phyloP scores from a whole-genome alignment of 2,888 invertebrate genomes.

The Allolobophora icterica region DNA sequence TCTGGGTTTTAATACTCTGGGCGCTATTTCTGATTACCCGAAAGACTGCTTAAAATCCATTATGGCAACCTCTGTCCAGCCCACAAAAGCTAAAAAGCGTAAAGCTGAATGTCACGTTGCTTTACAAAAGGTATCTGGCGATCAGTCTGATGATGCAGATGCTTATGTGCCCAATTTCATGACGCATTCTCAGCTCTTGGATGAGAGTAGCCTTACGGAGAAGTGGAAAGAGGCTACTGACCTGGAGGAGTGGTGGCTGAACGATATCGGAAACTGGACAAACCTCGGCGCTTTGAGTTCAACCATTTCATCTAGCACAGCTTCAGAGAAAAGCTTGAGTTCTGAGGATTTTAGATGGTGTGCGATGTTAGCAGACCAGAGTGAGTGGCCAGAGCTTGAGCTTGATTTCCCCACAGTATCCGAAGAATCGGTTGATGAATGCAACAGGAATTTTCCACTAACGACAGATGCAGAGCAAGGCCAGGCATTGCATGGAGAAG shows the following conservation, averaged over 20 bases:
- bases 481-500: neutral
- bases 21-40: neutral
- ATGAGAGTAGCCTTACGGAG: neutral
- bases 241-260: slow-evolving; percentile 22
- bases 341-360: slow-evolving; percentile 15
- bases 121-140: neutral
- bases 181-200: neutral
- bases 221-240: slow-evolving; percentile 11
- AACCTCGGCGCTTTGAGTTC: neutral
- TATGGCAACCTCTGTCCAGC: neutral
- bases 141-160: neutral
- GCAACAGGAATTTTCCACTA: neutral
- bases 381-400: slow-evolving; percentile 25
- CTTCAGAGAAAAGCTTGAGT: neutral
- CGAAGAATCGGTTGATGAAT: neutral
- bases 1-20: neutral
- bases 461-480: neutral
- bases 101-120: neutral
- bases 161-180: neutral
- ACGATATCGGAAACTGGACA: neutral
- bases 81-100: neutral
- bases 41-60: neutral
- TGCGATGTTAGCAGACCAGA: slow-evolving; percentile 23
- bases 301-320: neutral
- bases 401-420: neutral